These are phyloP conservation scores for Anorthoa munda DNA, from an alignment of 2,888 invertebrate species.

Conservation along the genomic window DNA sequence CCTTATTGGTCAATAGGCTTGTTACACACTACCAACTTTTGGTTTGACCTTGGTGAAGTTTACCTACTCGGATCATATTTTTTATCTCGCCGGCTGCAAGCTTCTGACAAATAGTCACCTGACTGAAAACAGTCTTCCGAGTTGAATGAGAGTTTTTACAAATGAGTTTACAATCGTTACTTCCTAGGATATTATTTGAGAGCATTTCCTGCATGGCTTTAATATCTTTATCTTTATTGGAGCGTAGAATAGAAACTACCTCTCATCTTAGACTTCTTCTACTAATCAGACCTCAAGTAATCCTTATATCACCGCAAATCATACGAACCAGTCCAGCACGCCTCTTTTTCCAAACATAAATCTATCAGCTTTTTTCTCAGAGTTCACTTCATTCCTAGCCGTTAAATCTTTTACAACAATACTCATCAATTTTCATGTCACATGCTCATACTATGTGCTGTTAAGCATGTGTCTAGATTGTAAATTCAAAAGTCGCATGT, in stretches of 20 bases:
- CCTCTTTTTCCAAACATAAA: neutral
- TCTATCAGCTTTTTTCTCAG: no score
- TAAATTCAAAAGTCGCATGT: neutral
- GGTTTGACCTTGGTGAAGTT: conserved; percentile 24
- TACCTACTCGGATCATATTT: conserved; percentile 8
- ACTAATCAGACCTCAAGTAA: neutral
- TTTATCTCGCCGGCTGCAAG: neutral
- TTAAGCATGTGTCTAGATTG: no score
- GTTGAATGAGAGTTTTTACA: conserved; percentile 11
- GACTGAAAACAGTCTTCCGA: conserved; percentile 14
- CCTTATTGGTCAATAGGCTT: neutral
- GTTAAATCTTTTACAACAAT: no score
- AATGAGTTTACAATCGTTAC: conserved; percentile 21
- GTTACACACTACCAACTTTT: neutral
- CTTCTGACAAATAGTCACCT: conserved; percentile 19
- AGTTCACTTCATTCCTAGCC: neutral
- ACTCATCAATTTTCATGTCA: no score
- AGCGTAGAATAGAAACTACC: neutral
- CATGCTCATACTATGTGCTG: no score
- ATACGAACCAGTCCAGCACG: neutral
- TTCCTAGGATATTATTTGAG: conserved; percentile 26
- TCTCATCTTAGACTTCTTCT: neutral
- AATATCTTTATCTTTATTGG: neutral
- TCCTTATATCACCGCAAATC: neutral
- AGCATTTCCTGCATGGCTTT: conserved; percentile 14